A percentile compares a stretch with the other conserved stretches of the same genome.
Conservation (phyloP, 2,797 vertebrate species). For the Melanotaenia pygmaea region DNA sequence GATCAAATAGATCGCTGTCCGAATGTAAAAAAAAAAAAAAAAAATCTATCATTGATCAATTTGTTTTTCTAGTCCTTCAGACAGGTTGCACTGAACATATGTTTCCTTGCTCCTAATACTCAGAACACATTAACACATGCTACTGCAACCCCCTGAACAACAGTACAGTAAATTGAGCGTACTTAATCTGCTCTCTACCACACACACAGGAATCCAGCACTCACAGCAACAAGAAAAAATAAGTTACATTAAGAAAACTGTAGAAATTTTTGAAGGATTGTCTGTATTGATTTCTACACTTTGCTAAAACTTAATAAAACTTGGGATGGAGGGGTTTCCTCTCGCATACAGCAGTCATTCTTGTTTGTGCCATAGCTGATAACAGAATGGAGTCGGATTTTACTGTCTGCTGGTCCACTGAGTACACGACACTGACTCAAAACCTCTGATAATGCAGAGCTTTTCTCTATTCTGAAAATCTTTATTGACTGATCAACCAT, state of each 20-base stretch:
- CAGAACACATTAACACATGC: constrained; percentile 1
- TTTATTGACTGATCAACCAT: background rate
- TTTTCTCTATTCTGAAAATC: constrained; percentile 3
- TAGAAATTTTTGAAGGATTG: background rate
- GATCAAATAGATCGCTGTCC: background rate
- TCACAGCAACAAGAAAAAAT: no score
- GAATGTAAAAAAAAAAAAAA: background rate
- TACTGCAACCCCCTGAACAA: background rate
- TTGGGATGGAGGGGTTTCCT: no score
- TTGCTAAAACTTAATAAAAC: background rate
- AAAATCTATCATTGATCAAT: background rate
- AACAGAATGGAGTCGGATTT: background rate
- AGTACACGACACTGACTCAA: background rate
- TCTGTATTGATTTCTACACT: background rate
- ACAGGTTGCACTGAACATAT: background rate
- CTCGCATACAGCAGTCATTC: background rate
- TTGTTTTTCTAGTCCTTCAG: background rate
- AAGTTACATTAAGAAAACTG: background rate
- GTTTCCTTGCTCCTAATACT: background rate
- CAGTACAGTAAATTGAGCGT: background rate
- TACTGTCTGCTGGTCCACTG: background rate
- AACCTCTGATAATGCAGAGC: background rate
- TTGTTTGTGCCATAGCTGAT: background rate
- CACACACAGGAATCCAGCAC: background rate
- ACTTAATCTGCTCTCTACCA: constrained; percentile 2